Conservation (phyloP, 1,140 invertebrate genomes). For the Aphaenogaster floridana region DNA sequence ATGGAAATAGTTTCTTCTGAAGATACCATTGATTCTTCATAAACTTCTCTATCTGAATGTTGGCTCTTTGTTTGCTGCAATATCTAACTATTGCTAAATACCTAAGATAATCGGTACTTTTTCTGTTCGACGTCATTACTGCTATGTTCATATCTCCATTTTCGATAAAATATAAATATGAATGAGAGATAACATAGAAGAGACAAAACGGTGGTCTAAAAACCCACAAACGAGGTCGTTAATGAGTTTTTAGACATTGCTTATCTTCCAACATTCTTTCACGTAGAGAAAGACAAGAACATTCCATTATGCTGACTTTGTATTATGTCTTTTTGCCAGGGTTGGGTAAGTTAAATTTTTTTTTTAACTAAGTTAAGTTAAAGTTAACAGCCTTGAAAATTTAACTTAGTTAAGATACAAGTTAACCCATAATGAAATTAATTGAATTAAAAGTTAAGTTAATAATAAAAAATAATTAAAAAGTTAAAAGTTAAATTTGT, state of each 20-base stretch:
- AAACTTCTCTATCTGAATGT: not conserved
- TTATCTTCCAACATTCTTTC: too few relatives aligned
- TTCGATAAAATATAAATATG: not conserved
- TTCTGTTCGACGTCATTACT: too few relatives aligned
- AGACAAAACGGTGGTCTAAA: not conserved
- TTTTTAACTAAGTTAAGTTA: too few relatives aligned
- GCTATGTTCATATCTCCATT: not conserved
- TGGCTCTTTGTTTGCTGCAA: not conserved
- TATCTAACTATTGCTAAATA: not conserved
- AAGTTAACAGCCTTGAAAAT: too few relatives aligned
- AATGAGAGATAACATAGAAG: not conserved
- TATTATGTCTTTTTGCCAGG: not conserved
- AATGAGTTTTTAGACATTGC: not conserved
- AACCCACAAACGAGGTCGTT: not conserved
- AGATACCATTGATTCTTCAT: not conserved
- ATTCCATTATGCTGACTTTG: not conserved
- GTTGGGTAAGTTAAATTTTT: too few relatives aligned
- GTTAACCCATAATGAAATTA: too few relatives aligned
- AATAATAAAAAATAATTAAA: too few relatives aligned
- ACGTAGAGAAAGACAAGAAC: not conserved
- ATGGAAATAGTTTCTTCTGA: not conserved
- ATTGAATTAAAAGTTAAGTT: too few relatives aligned
- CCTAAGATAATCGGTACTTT: not conserved
- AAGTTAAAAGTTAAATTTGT: too few relatives aligned
- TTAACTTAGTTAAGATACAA: too few relatives aligned